These are phyloP conservation scores for Illadopsis cleaveri DNA, from an alignment of 2,113 vertebrate genomes.

Conservation along the genomic window DNA sequence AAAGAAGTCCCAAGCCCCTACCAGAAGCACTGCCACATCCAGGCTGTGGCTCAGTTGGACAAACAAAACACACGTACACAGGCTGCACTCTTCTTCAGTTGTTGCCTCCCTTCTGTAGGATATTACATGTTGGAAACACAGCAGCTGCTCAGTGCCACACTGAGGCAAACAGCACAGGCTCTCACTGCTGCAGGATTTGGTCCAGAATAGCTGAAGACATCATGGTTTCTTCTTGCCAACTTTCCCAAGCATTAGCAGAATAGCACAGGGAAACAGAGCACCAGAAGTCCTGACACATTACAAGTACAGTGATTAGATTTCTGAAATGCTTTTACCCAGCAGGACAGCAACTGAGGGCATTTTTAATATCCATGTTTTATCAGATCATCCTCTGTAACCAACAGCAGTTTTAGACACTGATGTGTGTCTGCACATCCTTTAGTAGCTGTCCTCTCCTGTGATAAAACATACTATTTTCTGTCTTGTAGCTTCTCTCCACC, in stretches of 20 bases:
- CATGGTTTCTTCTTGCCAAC: background rate
- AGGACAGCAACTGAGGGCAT: background rate
- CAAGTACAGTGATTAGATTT: background rate
- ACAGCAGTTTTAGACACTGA: background rate
- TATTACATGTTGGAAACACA: background rate
- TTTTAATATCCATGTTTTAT: slow-evolving; percentile 3
- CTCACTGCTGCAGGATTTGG: background rate
- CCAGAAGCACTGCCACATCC: background rate
- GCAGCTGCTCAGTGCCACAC: background rate
- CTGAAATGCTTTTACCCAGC: background rate
- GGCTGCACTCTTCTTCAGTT: background rate
- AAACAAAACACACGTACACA: background rate
- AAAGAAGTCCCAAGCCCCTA: background rate
- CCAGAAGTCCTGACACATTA: background rate
- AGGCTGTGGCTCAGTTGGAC: background rate
- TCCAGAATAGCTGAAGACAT: background rate
- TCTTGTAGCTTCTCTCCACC: background rate
- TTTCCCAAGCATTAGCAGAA: background rate
- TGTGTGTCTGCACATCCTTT: background rate
- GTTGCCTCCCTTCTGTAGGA: background rate
- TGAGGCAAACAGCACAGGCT: background rate
- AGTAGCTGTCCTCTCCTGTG: background rate
- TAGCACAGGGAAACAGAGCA: background rate
- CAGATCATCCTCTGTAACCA: background rate
- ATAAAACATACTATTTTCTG: background rate